Percentiles rank a stretch among this genome's conserved stretches.
Conservation (phyloP, 2,888 invertebrate genomes). For the Argyresthia albistria region DNA sequence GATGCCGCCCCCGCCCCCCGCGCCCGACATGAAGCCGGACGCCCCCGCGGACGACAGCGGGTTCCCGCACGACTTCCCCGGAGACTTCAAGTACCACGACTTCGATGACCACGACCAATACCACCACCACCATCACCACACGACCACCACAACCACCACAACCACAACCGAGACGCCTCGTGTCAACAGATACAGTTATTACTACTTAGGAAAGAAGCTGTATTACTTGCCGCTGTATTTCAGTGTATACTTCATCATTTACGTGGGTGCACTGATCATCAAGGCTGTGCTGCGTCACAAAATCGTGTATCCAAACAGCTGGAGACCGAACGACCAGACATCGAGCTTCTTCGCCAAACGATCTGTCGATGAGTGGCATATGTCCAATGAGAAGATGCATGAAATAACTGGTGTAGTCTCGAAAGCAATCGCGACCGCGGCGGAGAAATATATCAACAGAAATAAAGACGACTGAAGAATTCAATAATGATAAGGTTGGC, state of each 20-base stretch:
- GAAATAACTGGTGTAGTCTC: slow-evolving; percentile 60
- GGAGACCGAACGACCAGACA: slow-evolving; percentile 49
- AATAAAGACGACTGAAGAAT: slow-evolving; percentile 13
- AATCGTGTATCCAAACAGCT: slow-evolving; percentile 75
- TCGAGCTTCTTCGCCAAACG: slow-evolving; percentile 54
- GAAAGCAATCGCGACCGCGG: slow-evolving; percentile 48
- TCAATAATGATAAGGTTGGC: slow-evolving; percentile 1
- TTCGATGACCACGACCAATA: slow-evolving; percentile 47
- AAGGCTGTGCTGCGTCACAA: slow-evolving; percentile 83
- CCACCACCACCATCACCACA: slow-evolving; percentile 36
- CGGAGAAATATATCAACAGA: slow-evolving; percentile 45
- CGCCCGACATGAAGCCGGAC: slow-evolving; percentile 22
- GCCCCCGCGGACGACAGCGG: slow-evolving; percentile 38
- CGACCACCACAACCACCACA: slow-evolving; percentile 45
- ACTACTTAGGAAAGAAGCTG: slow-evolving; percentile 80
- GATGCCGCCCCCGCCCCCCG: slow-evolving; percentile 39
- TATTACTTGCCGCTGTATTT: slow-evolving; percentile 84
- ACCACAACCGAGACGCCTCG: slow-evolving; percentile 69
- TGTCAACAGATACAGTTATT: slow-evolving; percentile 79
- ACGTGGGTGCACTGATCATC: slow-evolving; percentile 79
- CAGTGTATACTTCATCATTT: slow-evolving; percentile 79
- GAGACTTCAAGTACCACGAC: slow-evolving; percentile 49
- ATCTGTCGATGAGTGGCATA: slow-evolving; percentile 53
- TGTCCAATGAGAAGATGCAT: slow-evolving; percentile 60
- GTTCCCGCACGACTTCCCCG: slow-evolving; percentile 59